Percentiles rank a stretch among this genome's conserved stretches.
Conservation (phyloP, 2,113 vertebrate genomes). For the Coryphaenoides rupestris region DNA sequence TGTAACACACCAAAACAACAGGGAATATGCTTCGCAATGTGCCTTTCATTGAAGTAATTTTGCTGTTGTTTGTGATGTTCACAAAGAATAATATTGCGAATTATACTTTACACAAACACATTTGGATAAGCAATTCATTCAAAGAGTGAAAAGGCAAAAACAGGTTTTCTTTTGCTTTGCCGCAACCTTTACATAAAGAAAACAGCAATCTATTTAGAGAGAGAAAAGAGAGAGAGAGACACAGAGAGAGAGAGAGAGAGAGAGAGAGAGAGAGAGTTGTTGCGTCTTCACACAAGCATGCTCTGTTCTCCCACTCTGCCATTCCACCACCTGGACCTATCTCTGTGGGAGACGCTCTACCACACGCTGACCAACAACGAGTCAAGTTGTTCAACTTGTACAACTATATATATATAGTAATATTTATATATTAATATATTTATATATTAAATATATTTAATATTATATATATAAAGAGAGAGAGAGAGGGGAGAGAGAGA, state of each 20-base stretch:
- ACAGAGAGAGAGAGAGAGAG: conserved; percentile 35
- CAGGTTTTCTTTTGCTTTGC: conserved; percentile 65
- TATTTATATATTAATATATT: not conserved
- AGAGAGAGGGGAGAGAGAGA: too few relatives aligned
- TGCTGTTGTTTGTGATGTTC: too few relatives aligned
- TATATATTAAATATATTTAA: too few relatives aligned
- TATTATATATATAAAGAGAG: not conserved
- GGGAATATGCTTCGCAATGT: too few relatives aligned
- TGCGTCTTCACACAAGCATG: conserved; percentile 70
- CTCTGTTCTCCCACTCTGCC: conserved; percentile 72
- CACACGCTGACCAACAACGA: conserved; percentile 56
- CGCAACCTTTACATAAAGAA: conserved; percentile 67
- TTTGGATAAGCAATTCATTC: conserved; percentile 46
- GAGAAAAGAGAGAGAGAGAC: conserved; percentile 23
- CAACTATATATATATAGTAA: conserved; percentile 45
- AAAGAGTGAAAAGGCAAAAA: conserved; percentile 63
- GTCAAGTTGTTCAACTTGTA: conserved; percentile 60
- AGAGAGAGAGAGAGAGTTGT: conserved; percentile 58
- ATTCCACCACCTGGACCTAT: conserved; percentile 69
- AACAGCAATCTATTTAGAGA: conserved; percentile 47
- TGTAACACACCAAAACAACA: too few relatives aligned
- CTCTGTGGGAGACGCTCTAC: conserved; percentile 58
- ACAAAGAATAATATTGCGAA: too few relatives aligned
- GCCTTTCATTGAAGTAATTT: too few relatives aligned
- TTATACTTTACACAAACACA: not conserved